Conservation (phyloP, 1,140 invertebrate genomes). For the Cydia amplana region DNA sequence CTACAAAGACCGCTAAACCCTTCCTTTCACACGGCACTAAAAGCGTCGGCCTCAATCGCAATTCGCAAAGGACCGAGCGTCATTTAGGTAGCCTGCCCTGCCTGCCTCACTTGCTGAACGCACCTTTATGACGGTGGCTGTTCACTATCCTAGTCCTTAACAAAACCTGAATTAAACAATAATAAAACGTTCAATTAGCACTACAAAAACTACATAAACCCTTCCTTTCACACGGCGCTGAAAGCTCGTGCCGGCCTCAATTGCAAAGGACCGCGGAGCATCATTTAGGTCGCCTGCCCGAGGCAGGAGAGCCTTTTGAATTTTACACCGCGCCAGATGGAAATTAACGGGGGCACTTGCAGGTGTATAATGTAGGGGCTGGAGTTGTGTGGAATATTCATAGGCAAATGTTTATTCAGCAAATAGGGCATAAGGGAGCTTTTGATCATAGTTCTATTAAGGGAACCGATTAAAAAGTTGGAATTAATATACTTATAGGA, state of each 20-base stretch:
- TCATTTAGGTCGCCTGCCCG: conserved; percentile 46
- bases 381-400: no score
- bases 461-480: no score
- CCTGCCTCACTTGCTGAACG: not conserved
- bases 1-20: conserved; percentile 15
- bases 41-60: conserved; percentile 2
- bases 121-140: no score
- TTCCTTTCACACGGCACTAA: not conserved
- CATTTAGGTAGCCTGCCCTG: conserved; percentile 43
- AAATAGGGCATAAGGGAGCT: no score
- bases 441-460: no score
- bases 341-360: conserved; percentile 15
- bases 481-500: no score
- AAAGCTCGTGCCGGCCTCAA: not conserved
- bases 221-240: not conserved
- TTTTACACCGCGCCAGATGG: conserved; percentile 11
- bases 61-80: conserved; percentile 40
- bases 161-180: not conserved
- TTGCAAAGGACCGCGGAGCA: conserved; percentile 39
- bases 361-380: conserved; percentile 9
- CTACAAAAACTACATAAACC: conserved; percentile 5
- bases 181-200: not conserved
- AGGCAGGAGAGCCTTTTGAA: conserved; percentile 15
- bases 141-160: not conserved
- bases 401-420: no score